These are phyloP conservation scores for Intellagama lesueurii DNA, from an alignment of 2,797 vertebrate species.

Conservation along the genomic window DNA sequence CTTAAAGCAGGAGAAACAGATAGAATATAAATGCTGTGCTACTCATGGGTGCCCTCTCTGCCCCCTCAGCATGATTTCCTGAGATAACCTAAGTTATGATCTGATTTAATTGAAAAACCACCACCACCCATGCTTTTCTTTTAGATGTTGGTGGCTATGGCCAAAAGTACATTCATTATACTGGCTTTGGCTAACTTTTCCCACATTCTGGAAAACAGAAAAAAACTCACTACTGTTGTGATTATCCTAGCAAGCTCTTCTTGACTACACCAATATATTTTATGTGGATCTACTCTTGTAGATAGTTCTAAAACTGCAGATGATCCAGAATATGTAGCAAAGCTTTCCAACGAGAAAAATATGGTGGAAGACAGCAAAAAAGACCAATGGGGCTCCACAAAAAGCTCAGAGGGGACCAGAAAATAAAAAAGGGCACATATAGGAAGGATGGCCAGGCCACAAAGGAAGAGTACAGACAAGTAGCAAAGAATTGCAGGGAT, in stretches of 20 bases:
- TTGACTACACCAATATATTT: background rate
- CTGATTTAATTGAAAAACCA: too few species aligned
- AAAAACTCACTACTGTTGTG: background rate
- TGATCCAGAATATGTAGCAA: background rate
- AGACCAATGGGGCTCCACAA: too few species aligned
- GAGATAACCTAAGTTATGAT: background rate
- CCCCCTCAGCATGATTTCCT: background rate
- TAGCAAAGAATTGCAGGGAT: too few species aligned
- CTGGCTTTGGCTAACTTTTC: background rate
- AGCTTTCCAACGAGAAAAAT: too few species aligned
- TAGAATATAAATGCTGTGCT: background rate
- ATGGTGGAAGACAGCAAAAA: too few species aligned
- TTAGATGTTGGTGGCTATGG: background rate
- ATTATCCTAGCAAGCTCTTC: background rate
- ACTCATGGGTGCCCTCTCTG: background rate
- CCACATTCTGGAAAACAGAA: background rate
- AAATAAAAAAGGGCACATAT: too few species aligned
- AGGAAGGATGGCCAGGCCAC: too few species aligned
- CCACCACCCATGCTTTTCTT: background rate
- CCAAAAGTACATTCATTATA: background rate
- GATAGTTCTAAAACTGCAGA: background rate
- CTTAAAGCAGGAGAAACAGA: background rate
- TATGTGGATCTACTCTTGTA: background rate
- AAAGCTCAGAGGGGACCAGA: too few species aligned
- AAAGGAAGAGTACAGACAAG: too few species aligned